These are phyloP conservation scores for Drosophila mimetica DNA, from an alignment of 2,888 invertebrate species.

Conservation along the genomic window DNA sequence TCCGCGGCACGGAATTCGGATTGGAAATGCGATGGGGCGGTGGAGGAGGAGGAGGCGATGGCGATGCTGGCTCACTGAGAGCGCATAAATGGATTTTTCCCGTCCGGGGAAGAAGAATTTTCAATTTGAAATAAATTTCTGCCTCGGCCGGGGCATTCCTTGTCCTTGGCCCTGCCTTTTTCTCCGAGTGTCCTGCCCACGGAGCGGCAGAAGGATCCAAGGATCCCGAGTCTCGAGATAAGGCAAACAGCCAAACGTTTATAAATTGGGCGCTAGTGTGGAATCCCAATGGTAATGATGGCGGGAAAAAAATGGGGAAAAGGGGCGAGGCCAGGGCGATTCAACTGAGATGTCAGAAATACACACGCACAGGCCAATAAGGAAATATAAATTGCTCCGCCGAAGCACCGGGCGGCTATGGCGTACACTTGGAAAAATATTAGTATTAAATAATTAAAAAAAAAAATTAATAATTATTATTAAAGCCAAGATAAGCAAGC, in stretches of 20 bases:
- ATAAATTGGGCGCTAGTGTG: slow-evolving; percentile 75
- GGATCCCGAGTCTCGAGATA: slow-evolving; percentile 52
- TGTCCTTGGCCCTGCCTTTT: slow-evolving; percentile 1
- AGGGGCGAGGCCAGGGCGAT: slow-evolving; percentile 14
- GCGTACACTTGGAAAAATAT: slow-evolving; percentile 16
- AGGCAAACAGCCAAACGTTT: slow-evolving; percentile 71
- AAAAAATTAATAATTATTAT: too few species aligned
- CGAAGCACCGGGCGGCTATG: slow-evolving; percentile 4
- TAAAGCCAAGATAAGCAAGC: not conserved
- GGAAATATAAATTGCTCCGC: slow-evolving; percentile 63
- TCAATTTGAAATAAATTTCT: slow-evolving; percentile 44
- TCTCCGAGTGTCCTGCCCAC: slow-evolving; percentile 28
- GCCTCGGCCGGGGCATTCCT: slow-evolving; percentile 27
- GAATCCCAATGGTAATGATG: slow-evolving; percentile 68
- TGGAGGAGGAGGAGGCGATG: not conserved
- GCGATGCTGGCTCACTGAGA: slow-evolving; percentile 10
- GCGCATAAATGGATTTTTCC: slow-evolving; percentile 32
- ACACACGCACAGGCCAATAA: slow-evolving; percentile 57
- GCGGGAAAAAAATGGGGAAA: not conserved
- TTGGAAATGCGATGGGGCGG: not conserved
- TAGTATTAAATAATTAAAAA: not conserved
- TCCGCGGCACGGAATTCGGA: slow-evolving; percentile 29
- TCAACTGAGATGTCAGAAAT: slow-evolving; percentile 71
- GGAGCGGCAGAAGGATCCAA: slow-evolving; percentile 8
- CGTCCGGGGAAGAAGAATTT: slow-evolving; percentile 23